These are phyloP conservation scores for Felis chaus DNA, from an alignment of 2,113 vertebrate species.

Conservation along the genomic window DNA sequence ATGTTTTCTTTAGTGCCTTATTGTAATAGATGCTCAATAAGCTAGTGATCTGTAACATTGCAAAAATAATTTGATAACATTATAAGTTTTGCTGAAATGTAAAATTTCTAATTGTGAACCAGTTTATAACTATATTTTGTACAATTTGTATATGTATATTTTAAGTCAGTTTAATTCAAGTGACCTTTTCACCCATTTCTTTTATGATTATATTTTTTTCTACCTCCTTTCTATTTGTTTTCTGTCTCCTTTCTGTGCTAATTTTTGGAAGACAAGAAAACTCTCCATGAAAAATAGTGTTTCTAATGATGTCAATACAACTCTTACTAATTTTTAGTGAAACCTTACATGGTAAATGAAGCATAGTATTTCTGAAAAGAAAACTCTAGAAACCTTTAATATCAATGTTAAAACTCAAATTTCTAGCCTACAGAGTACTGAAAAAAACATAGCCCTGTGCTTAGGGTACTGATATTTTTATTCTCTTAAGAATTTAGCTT, in stretches of 20 bases:
- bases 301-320: neutral
- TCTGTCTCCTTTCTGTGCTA: neutral
- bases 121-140: neutral
- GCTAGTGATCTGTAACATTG: neutral
- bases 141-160: neutral
- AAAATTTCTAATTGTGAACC: neutral
- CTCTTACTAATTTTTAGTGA: neutral
- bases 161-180: neutral
- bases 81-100: neutral
- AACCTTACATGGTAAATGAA: neutral
- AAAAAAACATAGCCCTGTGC: neutral
- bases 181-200: constrained; percentile 1
- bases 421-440: neutral
- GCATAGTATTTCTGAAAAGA: neutral
- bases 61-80: neutral
- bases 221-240: neutral
- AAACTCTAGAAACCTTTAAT: neutral
- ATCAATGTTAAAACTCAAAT: neutral
- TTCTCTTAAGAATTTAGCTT: neutral
- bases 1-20: neutral
- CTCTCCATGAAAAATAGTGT: neutral
- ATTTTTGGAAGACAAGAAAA: neutral
- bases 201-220: neutral
- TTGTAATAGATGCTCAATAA: neutral
- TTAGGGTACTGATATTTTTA: neutral